Evolutionary conservation across 2,113 vertebrate species (phyloP).

Genomic region (Hippotragus niger): DNA sequence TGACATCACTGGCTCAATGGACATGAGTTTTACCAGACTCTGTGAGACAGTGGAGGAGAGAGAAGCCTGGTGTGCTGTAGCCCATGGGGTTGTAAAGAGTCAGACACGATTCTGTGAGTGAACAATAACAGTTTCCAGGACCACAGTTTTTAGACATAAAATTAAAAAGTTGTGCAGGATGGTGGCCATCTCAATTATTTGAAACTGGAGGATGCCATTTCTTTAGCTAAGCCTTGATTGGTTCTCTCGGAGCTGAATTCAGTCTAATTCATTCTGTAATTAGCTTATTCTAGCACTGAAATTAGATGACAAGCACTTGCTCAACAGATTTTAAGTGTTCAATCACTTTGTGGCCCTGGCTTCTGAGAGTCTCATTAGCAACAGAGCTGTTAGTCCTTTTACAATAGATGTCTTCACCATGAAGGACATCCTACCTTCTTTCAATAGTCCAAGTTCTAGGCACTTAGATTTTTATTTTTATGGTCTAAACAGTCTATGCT

Average conservation of each 20-base stretch:
- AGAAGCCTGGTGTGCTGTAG: background rate
- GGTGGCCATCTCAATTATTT: background rate
- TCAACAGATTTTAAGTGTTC: background rate
- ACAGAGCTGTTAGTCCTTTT: background rate
- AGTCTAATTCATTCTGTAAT: background rate
- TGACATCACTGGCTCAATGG: background rate
- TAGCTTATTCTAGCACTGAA: background rate
- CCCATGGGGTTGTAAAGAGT: background rate
- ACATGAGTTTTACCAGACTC: background rate
- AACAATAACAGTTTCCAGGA: background rate
- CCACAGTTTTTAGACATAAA: background rate
- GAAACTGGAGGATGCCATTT: background rate
- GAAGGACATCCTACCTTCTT: background rate
- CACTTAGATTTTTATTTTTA: background rate
- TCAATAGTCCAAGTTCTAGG: background rate
- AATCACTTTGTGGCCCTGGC: background rate
- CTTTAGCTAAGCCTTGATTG: background rate
- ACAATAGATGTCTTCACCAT: background rate
- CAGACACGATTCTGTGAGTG: background rate
- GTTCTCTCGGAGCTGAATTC: background rate
- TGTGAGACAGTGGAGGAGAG: background rate
- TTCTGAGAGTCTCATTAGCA: background rate
- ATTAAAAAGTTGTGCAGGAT: background rate
- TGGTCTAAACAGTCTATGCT: background rate
- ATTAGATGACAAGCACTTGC: background rate